Evolutionary conservation across 2,113 vertebrate genomes (phyloP), one percentile per base, ranked within the genome.

Genomic region (Muntiacus reevesi): DNA sequence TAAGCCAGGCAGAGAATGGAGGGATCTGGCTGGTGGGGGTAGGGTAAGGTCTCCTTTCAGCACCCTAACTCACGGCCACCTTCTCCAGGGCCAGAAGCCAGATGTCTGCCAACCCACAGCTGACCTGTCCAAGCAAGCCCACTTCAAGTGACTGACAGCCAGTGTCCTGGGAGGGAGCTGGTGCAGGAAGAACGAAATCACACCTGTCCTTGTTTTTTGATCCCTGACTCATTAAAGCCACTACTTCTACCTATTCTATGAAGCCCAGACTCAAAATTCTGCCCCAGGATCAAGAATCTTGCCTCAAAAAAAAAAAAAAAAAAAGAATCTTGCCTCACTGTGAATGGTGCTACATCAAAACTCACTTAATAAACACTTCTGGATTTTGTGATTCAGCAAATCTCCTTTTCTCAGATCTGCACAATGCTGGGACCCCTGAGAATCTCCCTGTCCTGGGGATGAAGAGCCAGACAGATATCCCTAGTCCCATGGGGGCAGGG

Each of bases 61-160:
- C 59, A 40, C 43, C 21, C 62, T 45, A 30, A 67, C 17, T 89
- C 82, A n/a, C 17, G 33, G 79, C 45, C 91, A 8, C 82, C 92
- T 19, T 86, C 28, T 95, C n/a, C 93, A 99, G 99, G 99, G 99
- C 1, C 0, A 95, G 6, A 99, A 99, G 87, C 98, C 99, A 4
- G 19, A 50, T 0, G 97, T 97, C 67, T 99, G 99, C 67, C 88
- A 52, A 0, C 3, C 9, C 14, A 0, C 1, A 30, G 14, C 71
- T 64, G 10, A 19, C 7, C 27, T 50, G 13, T 55, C 1, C 28
- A 78, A 64, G 67, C 9, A 92, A 1, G 81, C 97, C 50, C 97
- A 95, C 93, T 67, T 88, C 67, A 97, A 94, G 86, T 97, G 92
- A 98, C 2, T 95, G 92, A 97, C 4, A 3, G 27, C 16, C 1